Conservation (phyloP, 92 coral and sea anemone genomes). For the Parazoanthus swiftii region DNA sequence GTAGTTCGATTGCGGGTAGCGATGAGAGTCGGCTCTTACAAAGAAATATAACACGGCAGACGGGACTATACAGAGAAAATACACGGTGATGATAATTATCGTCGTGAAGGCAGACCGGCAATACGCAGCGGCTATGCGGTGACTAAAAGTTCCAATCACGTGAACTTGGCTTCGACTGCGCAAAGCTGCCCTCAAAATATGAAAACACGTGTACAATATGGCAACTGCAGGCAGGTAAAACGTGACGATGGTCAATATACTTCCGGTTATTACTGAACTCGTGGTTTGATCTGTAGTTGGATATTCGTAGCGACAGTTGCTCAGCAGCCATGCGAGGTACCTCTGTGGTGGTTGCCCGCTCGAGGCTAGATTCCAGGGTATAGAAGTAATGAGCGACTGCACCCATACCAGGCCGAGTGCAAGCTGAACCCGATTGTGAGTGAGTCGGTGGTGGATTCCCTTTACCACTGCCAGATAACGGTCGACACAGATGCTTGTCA, state of each 20-base stretch:
- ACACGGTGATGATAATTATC: slow-evolving; percentile 64
- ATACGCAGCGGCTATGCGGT: slow-evolving; percentile 66
- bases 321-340: slow-evolving; percentile 77
- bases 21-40: slow-evolving; percentile 45
- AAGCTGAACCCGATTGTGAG: slow-evolving; percentile 53
- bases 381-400: slow-evolving; percentile 56
- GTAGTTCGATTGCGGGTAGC: slow-evolving; percentile 43
- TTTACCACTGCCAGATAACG: slow-evolving; percentile 82
- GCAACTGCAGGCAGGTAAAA: slow-evolving; percentile 52
- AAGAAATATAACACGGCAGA: slow-evolving; percentile 57
- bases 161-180: slow-evolving; percentile 65
- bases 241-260: slow-evolving; percentile 47
- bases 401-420: slow-evolving; percentile 61
- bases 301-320: slow-evolving; percentile 65
- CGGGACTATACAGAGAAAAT: slow-evolving; percentile 70
- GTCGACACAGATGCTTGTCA: slow-evolving; percentile 72
- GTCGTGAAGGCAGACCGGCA: slow-evolving; percentile 75
- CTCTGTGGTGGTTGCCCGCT: slow-evolving; percentile 46
- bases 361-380: slow-evolving; percentile 75
- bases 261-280: slow-evolving; percentile 29
- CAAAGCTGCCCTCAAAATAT: slow-evolving; percentile 64
- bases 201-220: slow-evolving; percentile 53
- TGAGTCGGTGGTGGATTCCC: slow-evolving; percentile 70
- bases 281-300: slow-evolving; percentile 32
- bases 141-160: slow-evolving; percentile 52